Conservation (phyloP, 2,888 invertebrate species). For the Oscheius sp. region DNA sequence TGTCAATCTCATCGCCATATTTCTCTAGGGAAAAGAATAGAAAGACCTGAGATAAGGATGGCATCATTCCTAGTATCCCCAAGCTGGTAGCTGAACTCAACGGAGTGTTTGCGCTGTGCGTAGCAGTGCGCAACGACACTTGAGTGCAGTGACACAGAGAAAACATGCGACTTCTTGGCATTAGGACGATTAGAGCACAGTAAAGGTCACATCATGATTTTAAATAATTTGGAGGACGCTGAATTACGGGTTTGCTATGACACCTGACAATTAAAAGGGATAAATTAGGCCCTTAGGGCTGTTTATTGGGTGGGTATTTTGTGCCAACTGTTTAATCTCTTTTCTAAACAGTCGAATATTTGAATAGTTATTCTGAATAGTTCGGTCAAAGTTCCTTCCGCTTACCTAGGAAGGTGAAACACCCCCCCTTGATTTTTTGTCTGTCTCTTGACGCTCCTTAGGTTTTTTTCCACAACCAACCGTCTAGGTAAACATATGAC, state of each 20-base stretch:
- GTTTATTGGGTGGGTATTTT: too few species aligned
- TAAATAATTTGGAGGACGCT: conserved; percentile 7
- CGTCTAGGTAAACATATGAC: conserved; percentile 21
- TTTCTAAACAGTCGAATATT: too few species aligned
- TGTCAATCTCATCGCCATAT: not conserved
- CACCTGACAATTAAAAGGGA: too few species aligned
- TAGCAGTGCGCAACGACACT: conserved; percentile 31
- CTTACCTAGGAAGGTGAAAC: too few species aligned
- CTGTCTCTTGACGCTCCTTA: not conserved
- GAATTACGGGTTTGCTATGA: too few species aligned
- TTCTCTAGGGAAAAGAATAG: not conserved
- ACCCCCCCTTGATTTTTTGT: not conserved
- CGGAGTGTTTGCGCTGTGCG: conserved; percentile 25
- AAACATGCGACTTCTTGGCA: conserved; percentile 26
- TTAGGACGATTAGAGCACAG: conserved; percentile 26
- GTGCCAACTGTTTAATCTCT: too few species aligned
- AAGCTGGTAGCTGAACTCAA: conserved; percentile 20
- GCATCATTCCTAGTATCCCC: conserved; percentile 13
- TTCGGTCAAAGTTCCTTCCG: too few species aligned
- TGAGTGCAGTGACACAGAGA: conserved; percentile 28
- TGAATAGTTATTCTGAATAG: too few species aligned
- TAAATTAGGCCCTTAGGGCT: too few species aligned
- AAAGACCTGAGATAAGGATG: too few species aligned
- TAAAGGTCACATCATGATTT: not conserved
- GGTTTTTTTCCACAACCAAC: conserved; percentile 6